Base-by-base conservation (phyloP, 2,888 invertebrate genomes). In the Hyposoter dolosus region DNA sequence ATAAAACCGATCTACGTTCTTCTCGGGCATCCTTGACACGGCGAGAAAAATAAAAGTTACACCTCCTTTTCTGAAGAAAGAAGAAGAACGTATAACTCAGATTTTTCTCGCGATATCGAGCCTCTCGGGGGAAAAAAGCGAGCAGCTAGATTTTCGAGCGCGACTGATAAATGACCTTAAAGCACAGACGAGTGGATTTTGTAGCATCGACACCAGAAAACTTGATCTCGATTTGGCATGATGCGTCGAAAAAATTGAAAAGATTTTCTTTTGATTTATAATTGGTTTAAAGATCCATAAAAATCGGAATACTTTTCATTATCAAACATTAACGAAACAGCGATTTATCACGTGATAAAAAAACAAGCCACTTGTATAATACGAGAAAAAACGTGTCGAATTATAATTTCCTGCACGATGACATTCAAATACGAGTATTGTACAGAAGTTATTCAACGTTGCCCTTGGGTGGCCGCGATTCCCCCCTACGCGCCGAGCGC, bases 381-480 rank as follows among this genome's bases (percentile, higher is more conserved):
- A n/a, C 71, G 50, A 35, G 12, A 19, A 53, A 50, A 47, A 19
- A 9, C 32, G 35, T 5, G 17, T 40, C 43, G 45, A 68, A 56
- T 43, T 19, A 35, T 56, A 10, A 56, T 43, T 74, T 72, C 53
- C n/a, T 50, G 19, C 50, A n/a, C 28, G 47, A 53, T 28, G 35
- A 60, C 40, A 56, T 56, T 56, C 23, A 43, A 56, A 72, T 53
- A 53, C 56, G 45, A 19, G 35, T 63, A 45, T 60, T 45, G 63
- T 75, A 32, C 63, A 32, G 56, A 43, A 72, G 50, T 53, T 50
- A 50, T 72, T 72, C 53, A 72, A 74, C 23, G 74, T 56, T 40
- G 74, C 74, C 56, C 56, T 74, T 74, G 74, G 56, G 56, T 74
- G 56, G 74, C 23, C 74, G 74, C 40, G 19, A 74, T 74, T 74